Conservation (phyloP, 2,113 vertebrate genomes). For the Sylvia atricapilla region DNA sequence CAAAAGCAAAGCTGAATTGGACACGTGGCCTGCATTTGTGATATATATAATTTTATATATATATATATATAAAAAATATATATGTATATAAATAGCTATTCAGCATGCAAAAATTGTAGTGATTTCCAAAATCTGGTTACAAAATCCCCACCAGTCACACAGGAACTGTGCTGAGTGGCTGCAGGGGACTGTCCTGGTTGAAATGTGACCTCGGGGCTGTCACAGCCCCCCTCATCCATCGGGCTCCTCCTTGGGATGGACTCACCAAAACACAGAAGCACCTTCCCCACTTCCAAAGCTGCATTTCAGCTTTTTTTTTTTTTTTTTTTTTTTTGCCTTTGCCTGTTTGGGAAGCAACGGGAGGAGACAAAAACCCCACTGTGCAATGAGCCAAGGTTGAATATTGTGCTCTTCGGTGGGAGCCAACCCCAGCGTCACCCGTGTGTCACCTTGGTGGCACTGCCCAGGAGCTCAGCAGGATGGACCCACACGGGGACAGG, state of each 20-base stretch:
- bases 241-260: not conserved
- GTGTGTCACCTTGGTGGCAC: rapidly evolving
- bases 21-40: conserved; percentile 82
- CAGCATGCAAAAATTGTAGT: conserved; percentile 80
- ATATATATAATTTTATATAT: conserved; percentile 71
- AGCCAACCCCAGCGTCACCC: not conserved
- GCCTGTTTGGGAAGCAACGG: not conserved
- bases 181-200: not conserved
- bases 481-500: not conserved
- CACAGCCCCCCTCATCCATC: not conserved
- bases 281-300: not conserved
- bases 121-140: conserved; percentile 65
- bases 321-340: not conserved
- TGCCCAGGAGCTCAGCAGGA: not conserved
- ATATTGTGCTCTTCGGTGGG: not conserved
- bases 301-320: not conserved
- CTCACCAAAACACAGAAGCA: not conserved
- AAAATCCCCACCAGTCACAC: conserved; percentile 27
- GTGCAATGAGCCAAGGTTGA: not conserved
- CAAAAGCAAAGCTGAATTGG: conserved; percentile 80
- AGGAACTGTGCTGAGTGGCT: not conserved
- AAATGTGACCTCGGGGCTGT: not conserved
- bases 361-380: rapidly evolving
- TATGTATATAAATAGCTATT: conserved; percentile 84
- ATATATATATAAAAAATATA: conserved; percentile 66